A percentile compares a stretch with the other conserved stretches of the same genome.
Evolutionary conservation across 2,797 vertebrate genomes (phyloP).

Genomic region (Falco peregrinus): DNA sequence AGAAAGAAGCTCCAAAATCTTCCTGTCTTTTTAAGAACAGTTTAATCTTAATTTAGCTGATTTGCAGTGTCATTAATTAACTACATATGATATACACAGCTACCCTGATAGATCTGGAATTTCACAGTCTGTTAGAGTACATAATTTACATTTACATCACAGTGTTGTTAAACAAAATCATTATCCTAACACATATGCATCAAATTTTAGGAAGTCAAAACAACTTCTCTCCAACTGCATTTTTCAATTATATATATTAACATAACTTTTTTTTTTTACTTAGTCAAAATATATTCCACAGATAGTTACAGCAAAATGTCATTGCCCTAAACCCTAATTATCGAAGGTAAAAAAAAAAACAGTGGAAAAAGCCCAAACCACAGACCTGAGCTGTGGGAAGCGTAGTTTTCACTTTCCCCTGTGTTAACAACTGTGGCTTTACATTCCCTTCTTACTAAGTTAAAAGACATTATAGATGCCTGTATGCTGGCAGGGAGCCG

Average conservation of each 20-base stretch:
- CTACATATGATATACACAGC: background rate
- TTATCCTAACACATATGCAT: background rate
- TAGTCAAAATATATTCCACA: background rate
- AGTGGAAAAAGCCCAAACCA: background rate
- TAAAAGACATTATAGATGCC: background rate
- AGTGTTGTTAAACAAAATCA: background rate
- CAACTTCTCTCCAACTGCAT: background rate
- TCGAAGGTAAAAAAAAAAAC: background rate
- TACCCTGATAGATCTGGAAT: background rate
- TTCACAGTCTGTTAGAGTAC: background rate
- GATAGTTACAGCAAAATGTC: background rate
- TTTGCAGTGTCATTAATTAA: background rate
- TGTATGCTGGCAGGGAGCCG: rapidly evolving
- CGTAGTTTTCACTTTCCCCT: background rate
- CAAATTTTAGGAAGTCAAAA: background rate
- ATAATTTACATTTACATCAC: background rate
- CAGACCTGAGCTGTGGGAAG: background rate
- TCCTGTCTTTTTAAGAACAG: background rate
- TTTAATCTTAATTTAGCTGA: background rate
- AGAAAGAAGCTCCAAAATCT: background rate
- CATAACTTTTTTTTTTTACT: background rate
- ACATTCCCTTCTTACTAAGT: background rate
- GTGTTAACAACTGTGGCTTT: background rate
- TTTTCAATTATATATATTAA: background rate
- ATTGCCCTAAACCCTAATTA: background rate